Evolutionary conservation across 2,113 vertebrate genomes (phyloP), one percentile per base, ranked within the genome.

Genomic region (Collichthys lucidus): DNA sequence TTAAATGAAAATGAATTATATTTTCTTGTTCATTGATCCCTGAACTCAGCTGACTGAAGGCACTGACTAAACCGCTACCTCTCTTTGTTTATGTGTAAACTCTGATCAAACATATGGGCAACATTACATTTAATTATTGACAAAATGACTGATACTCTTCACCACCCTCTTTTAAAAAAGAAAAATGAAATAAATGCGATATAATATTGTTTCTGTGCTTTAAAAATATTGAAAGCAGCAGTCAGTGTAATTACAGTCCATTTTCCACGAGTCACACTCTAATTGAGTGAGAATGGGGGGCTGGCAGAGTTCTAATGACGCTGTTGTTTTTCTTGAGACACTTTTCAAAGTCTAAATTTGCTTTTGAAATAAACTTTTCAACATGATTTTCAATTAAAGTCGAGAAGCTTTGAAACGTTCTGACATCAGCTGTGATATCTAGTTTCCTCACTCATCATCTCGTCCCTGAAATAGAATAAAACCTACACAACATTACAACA

Each of bases 251-350:
- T 84, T 79, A 70, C n/a, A 56, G 56, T 61, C 49, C 85, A 12
- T 82, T 77, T 79, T 73, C 56, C 15, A 65, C 4, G 55, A 56
- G 68, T 64, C 66, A 14, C 2, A 0, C n/a, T 77, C 10, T 77
- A 82, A 85, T 74, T 78, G 67, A 79, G 61, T 46, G 63, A 73
- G 56, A 79, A 64, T n/a, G 4, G 24, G 42, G 77, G 57, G 50
- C 49, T 55, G 80, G 16, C 19, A 26, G 5, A 62, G 40, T 44
- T 84, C 79, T 84, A 82, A 86, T 82, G 15, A 72, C 5, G 0
- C 2, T 9, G 5, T 82, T 86, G 84, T 87, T 84, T 87, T 68
- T 67, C n/a, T 49, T 22, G 24, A 63, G 31, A 75, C 72, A 60
- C 72, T 40, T 73, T n/a, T 50, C 55, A 79, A 53, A 64, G 64